A percentile compares a stretch with the other conserved stretches of the same genome.
phyloP scores from a whole-genome alignment of 2,888 invertebrate genomes.

The Hybos culiciformis region DNA sequence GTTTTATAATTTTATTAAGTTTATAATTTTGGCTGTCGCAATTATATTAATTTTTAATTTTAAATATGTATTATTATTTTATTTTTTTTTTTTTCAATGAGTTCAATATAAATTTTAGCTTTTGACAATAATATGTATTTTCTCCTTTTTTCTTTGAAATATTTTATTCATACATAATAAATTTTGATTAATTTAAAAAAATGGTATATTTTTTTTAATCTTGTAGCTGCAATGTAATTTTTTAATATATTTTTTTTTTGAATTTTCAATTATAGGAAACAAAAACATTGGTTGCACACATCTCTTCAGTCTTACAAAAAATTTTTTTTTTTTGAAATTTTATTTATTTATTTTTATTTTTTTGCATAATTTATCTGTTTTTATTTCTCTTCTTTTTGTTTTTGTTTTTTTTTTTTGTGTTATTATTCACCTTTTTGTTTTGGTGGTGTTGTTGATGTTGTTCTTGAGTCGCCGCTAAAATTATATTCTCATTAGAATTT shows the following conservation, averaged over 20 bases:
- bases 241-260: neutral
- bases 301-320: neutral
- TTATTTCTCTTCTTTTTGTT: slow-evolving; percentile 1
- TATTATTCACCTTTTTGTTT: slow-evolving; percentile 1
- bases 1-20: too few species aligned
- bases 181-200: neutral
- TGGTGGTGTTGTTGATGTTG: neutral
- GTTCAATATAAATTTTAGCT: too few species aligned
- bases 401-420: neutral
- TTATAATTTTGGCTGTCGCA: too few species aligned
- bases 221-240: neutral
- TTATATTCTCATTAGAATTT: too few species aligned
- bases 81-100: too few species aligned
- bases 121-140: too few species aligned
- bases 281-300: neutral
- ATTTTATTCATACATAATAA: too few species aligned
- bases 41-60: too few species aligned
- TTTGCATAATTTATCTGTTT: neutral
- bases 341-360: neutral
- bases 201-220: neutral
- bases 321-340: neutral
- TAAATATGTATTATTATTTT: too few species aligned
- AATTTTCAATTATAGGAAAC: neutral
- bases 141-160: too few species aligned
- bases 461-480: too few species aligned